Conservation (phyloP, 2,113 vertebrate species). For the Addax nasomaculatus region DNA sequence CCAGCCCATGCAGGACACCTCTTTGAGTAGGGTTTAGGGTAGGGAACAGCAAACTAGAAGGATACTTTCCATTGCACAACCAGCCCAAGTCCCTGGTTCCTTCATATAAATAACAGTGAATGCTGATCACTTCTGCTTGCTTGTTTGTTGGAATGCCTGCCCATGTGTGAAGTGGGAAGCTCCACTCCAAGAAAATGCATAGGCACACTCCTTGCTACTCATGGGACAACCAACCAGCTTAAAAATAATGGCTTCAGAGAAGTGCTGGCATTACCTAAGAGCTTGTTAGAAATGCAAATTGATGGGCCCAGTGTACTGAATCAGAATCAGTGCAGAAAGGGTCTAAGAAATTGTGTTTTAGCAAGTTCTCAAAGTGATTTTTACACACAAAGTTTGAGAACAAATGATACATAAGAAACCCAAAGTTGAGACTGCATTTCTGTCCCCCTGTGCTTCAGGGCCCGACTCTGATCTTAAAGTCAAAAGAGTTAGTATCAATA, state of each 20-base stretch:
- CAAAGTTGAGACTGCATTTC: not conserved
- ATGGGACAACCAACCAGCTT: not conserved
- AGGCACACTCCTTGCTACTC: not conserved
- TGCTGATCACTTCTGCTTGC: not conserved
- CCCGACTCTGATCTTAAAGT: not conserved
- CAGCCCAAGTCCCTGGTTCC: not conserved
- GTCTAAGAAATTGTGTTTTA: not conserved
- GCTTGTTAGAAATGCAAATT: not conserved
- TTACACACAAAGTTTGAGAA: not conserved
- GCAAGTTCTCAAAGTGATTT: not conserved
- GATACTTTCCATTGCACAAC: not conserved
- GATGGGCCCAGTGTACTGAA: not conserved
- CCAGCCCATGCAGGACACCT: no score
- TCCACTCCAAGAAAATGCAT: not conserved
- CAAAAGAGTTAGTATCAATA: not conserved
- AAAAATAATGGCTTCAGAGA: not conserved
- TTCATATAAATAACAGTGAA: not conserved
- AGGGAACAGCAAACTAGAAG: not conserved
- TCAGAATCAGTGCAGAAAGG: not conserved
- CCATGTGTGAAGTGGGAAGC: rapidly evolving
- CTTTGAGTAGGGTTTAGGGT: not conserved
- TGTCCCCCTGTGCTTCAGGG: not conserved
- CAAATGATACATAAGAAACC: not conserved
- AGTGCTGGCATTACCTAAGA: not conserved
- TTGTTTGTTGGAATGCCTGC: not conserved